Base-by-base conservation (phyloP, 2,888 invertebrate genomes). In the Erpobdella octoculata region DNA sequence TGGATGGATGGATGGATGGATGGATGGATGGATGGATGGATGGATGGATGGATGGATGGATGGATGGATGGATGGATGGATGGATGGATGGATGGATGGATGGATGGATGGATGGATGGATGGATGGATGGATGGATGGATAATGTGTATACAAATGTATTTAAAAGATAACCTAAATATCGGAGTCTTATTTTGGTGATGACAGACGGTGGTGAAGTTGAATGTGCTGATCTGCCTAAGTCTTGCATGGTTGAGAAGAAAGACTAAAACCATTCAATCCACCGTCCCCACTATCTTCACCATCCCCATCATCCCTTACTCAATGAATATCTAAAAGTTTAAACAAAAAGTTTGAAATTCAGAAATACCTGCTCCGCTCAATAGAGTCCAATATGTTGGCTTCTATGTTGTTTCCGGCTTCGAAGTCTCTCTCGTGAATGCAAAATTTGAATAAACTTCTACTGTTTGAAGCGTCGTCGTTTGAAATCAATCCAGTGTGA, bases 61-160 rank as follows among this genome's bases (percentile, higher is more conserved):
- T 65, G 66, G 38, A 37, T 65, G 66, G 38, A 65, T 65, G 66
- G 38, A 65, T 65, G 66, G 38, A 65, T 65, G 66, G 38, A 65
- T 65, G 66, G 38, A 65, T 65, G 65, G 37, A 35, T 65, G n/a
- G 37, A 65, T 65, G 65, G 37, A 65, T 65, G 66, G 38, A 65
- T 65, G 66, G 38, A 65, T 65, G 66, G 38, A 65, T 37, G 38
- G 38, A 65, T 37, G 66, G 38, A 65, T 37, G 66, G 66, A 62
- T 62, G 62, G 62, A 62, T 62, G 62, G 62, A 62, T 28, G 28
- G 62, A 62, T 62, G 62, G 31, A 62, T 62, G 62, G 53, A 53
- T 53, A 6, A 53, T n/a, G n/a, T n/a, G n/a, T n/a, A n/a, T n/a
- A n/a, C n/a, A n/a, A n/a, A n/a, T n/a, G n/a, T n/a, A n/a, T n/a